Percentiles rank a stretch among this genome's conserved stretches.
These are phyloP conservation scores for Desmophyllum pertusum DNA, from an alignment of 92 coral and sea anemone genomes.

Conservation along the genomic window DNA sequence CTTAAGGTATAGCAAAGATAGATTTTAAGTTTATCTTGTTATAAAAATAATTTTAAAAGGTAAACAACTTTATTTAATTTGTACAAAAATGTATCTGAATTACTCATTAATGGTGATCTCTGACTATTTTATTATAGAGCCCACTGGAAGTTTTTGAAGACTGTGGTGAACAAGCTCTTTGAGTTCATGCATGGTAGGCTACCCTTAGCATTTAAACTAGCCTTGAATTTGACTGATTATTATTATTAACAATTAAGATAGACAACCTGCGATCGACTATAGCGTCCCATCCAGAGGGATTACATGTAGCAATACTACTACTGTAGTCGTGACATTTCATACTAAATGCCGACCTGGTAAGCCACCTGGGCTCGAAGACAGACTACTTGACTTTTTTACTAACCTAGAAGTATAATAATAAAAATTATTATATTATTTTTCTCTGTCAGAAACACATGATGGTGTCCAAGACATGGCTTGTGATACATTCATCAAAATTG, in stretches of 20 bases:
- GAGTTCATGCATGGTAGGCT: conserved; percentile 98
- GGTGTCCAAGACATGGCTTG: conserved; percentile 99
- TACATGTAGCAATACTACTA: too few relatives aligned
- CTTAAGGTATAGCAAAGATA: conserved; percentile 66
- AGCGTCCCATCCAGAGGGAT: too few relatives aligned
- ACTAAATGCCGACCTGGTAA: too few relatives aligned
- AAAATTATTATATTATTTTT: background rate
- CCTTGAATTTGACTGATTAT: background rate
- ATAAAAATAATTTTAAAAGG: background rate
- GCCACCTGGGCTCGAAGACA: too few relatives aligned
- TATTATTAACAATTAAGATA: too few relatives aligned
- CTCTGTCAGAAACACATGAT: conserved; percentile 89
- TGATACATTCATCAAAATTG: conserved; percentile 98
- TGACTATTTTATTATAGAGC: conserved; percentile 63
- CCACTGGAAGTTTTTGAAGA: conserved; percentile 97
- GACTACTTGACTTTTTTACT: too few relatives aligned
- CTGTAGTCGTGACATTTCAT: too few relatives aligned
- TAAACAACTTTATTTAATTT: too few relatives aligned
- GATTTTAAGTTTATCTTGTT: background rate
- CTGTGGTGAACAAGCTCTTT: conserved; percentile 96
- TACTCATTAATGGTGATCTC: background rate
- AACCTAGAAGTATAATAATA: background rate
- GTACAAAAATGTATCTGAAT: too few relatives aligned
- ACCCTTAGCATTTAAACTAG: too few relatives aligned
- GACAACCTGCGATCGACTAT: too few relatives aligned